Evolutionary conservation across 30 jellyfish, hydroid and myxozoan genomes (phyloP), one percentile per base, ranked within the genome.

Genomic region (Hydractinia symbiolongicarpus): DNA sequence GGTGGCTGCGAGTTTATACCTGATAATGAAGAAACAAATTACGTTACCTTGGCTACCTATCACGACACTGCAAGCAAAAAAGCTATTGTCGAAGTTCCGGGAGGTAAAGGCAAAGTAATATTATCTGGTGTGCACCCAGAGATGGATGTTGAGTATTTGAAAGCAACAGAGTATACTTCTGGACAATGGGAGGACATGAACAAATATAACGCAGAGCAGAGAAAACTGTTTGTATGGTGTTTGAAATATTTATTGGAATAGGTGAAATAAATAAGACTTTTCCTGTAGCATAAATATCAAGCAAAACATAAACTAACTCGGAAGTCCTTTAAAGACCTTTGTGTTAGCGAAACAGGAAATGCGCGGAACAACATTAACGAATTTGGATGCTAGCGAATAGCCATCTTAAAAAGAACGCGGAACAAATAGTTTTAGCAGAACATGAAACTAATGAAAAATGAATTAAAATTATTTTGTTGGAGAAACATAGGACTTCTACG

Each of bases 111-210:
- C 7, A 91, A 68, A 73, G 93, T 77, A 4, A 15, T 91, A 4
- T 82, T 86, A 53, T 82, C 95, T 10, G 96, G 96, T 55, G 96
- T 91, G 44, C 98, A 91, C 61, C 98, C 98, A 8, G 98, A 91
- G 73, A 75, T 86, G 81, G 82, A 78, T 60, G 61, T 17, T 58
- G 67, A 67, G 7, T 83, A 51, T 74, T 49, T 86, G n/a, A 50
- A 40, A 5, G 82, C 72, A 21, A 10, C 7, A 20, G 30, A 50
- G 14, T 70, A 82, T 61, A 69, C 89, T 16, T 49, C 15, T 54
- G 74, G 40, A 9, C 87, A 79, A 66, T 79, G 87, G 87, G 50
- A n/a, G 16, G 68, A 40, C 9, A 19, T 79, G 13, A 21, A 8
- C 0, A 77, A 77, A 17, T 17, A 52, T 77, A 21, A 60, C 11